These are phyloP conservation scores for Nautilus pompilius DNA, from an alignment of 1,140 invertebrate species.

Conservation along the genomic window DNA sequence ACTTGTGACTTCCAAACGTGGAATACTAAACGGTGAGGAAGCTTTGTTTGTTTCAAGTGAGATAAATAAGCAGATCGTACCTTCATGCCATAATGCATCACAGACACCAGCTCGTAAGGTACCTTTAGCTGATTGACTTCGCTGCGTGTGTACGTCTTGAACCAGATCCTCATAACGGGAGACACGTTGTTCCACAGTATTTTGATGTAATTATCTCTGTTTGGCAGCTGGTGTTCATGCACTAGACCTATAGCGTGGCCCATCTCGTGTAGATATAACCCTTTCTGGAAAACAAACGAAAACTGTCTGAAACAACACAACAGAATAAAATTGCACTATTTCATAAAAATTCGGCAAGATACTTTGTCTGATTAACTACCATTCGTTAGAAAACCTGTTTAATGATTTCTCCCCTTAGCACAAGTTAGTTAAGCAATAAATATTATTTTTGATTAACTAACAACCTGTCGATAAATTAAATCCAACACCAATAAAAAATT, in stretches of 20 bases:
- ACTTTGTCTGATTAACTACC: background rate
- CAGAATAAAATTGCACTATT: background rate
- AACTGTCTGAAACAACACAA: background rate
- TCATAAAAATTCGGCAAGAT: background rate
- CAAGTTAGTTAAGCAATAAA: too few species aligned
- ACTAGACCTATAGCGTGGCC: conserved; percentile 55
- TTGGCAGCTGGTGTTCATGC: conserved; percentile 57
- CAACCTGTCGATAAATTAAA: too few species aligned
- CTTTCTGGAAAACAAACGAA: conserved; percentile 34
- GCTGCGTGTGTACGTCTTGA: conserved; percentile 42
- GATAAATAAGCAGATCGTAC: too few species aligned
- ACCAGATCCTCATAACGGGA: conserved; percentile 44
- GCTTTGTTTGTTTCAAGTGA: too few species aligned
- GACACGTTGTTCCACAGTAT: conserved; percentile 52
- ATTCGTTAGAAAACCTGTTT: background rate
- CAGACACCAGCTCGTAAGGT: conserved; percentile 47
- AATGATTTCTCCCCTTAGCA: too few species aligned
- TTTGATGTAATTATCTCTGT: conserved; percentile 50
- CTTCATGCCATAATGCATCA: conserved; percentile 59
- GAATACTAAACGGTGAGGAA: too few species aligned
- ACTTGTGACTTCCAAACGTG: too few species aligned
- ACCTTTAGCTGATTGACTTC: conserved; percentile 41
- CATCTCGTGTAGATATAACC: conserved; percentile 53
- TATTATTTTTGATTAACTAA: too few species aligned
- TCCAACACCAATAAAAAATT: too few species aligned